A percentile compares a stretch with the other conserved stretches of the same genome.
Conservation (phyloP, 1,140 invertebrate genomes). For the honey bee (Apis mellifera) region DNA sequence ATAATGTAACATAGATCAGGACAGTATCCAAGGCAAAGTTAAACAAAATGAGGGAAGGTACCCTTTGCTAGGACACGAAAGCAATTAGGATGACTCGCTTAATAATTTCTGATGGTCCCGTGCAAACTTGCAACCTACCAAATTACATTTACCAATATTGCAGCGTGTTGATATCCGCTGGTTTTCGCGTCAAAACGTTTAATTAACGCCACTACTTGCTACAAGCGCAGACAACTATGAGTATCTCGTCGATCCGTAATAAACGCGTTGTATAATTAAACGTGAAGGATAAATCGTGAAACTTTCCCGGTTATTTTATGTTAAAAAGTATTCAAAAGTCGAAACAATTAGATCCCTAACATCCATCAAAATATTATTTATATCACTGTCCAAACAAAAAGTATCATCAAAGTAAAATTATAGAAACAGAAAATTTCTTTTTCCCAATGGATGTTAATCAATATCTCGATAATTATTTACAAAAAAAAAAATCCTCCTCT, state of each 20-base stretch:
- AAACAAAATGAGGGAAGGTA: not conserved
- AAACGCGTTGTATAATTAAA: conserved; percentile 42
- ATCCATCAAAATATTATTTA: too few relatives aligned
- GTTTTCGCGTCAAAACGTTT: conserved; percentile 19
- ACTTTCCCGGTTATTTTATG: not conserved
- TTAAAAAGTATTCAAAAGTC: not conserved
- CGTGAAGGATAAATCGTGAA: not conserved
- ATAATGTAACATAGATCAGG: too few relatives aligned
- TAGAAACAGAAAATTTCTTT: too few relatives aligned
- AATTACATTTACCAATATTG: conserved; percentile 12
- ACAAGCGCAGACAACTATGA: conserved; percentile 19
- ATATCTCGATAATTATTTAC: too few relatives aligned
- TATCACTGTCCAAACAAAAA: too few relatives aligned
- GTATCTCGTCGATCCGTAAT: conserved; percentile 34
- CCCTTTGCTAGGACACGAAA: too few relatives aligned
- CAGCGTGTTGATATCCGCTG: too few relatives aligned
- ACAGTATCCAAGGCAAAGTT: not conserved
- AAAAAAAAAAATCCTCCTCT: too few relatives aligned
- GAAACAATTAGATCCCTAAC: too few relatives aligned
- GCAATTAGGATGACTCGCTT: not conserved
- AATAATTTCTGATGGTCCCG: not conserved
- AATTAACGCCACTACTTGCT: conserved; percentile 53
- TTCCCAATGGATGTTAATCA: too few relatives aligned
- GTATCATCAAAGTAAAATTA: too few relatives aligned
- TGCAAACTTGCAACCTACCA: not conserved